A percentile compares a stretch with the other conserved stretches of the same genome.
Conservation (phyloP, 2,113 vertebrate genomes). For the Xerus inauris region DNA sequence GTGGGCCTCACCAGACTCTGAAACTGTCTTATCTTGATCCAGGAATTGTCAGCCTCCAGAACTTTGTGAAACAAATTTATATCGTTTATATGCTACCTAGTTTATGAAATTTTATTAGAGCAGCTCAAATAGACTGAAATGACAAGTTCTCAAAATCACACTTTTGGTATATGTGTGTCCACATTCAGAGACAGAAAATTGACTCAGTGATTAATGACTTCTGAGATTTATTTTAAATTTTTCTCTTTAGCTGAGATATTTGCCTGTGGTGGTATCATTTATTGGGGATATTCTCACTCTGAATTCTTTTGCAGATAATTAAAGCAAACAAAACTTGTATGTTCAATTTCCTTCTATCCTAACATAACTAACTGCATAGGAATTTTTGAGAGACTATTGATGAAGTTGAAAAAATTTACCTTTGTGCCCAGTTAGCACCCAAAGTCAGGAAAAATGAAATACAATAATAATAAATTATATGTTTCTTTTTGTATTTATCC, state of each 20-base stretch:
- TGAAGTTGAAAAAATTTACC: background rate
- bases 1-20: background rate
- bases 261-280: background rate
- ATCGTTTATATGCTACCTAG: background rate
- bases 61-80: background rate
- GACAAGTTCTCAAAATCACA: background rate
- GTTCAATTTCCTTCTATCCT: background rate
- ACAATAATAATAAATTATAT: background rate
- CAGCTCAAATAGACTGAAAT: background rate
- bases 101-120: background rate
- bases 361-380: background rate
- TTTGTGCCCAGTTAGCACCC: background rate
- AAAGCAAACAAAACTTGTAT: background rate
- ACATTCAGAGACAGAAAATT: background rate
- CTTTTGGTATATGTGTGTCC: background rate
- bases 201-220: background rate
- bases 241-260: background rate
- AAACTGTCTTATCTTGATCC: background rate
- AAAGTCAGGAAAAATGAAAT: background rate
- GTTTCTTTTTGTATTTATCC: background rate
- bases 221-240: conserved; percentile 18
- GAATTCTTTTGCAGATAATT: conserved; percentile 24
- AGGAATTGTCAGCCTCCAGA: background rate
- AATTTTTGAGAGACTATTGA: background rate
- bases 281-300: background rate